phyloP scores from a whole-genome alignment of 2,797 vertebrate genomes.

The Agapornis canus region DNA sequence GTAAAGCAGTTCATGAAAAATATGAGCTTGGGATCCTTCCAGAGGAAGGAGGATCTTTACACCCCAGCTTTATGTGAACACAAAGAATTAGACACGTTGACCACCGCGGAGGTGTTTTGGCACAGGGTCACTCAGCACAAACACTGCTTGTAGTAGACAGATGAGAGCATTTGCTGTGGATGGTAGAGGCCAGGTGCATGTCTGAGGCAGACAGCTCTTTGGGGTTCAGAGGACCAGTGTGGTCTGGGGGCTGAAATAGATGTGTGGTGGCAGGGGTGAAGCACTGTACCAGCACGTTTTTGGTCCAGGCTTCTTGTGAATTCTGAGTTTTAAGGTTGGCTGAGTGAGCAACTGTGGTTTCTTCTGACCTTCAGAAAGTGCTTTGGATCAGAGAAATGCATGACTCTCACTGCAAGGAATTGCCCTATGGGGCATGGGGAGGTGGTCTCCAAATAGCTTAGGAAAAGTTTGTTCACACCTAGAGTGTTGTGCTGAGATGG shows the following conservation, averaged over 20 bases:
- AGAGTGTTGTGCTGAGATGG: neutral
- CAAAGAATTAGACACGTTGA: neutral
- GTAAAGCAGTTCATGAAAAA: neutral
- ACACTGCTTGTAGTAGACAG: neutral
- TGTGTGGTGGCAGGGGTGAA: neutral
- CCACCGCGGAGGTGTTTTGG: neutral
- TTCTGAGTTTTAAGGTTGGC: neutral
- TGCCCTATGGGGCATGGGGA: neutral
- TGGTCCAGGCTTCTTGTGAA: neutral
- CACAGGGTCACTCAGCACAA: neutral
- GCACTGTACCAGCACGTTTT: neutral
- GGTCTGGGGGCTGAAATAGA: neutral
- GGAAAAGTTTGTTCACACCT: neutral
- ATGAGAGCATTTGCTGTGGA: neutral
- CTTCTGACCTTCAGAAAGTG: neutral
- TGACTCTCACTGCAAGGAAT: neutral
- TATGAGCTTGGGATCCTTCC: neutral
- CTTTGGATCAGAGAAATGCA: neutral
- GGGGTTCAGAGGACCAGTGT: neutral
- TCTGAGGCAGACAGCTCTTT: neutral
- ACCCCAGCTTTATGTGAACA: neutral
- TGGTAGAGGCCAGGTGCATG: neutral
- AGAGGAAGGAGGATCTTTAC: neutral
- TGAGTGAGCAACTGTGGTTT: neutral
- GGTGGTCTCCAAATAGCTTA: neutral